Evolutionary conservation across 1,140 invertebrate genomes (phyloP).

Genomic region (Mamestra configurata): DNA sequence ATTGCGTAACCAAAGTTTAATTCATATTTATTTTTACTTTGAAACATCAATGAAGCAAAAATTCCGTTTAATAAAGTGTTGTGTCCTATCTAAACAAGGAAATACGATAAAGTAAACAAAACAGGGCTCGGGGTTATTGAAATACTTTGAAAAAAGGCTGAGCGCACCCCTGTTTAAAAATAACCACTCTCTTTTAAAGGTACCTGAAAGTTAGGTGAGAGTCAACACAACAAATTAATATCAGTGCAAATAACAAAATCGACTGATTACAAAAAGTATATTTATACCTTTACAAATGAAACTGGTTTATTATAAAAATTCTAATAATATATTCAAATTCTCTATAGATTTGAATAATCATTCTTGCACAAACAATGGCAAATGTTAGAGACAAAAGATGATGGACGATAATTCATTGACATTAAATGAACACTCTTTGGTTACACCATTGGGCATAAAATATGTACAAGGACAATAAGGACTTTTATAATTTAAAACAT

Average conservation of each 20-base stretch:
- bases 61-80: neutral
- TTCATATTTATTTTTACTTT: neutral
- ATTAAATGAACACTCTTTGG: too few species aligned
- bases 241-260: neutral
- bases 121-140: constrained; percentile 23
- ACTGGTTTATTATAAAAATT: too few species aligned
- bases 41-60: neutral
- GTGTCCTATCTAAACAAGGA: constrained; percentile 20
- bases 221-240: constrained; percentile 3
- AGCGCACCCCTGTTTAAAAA: neutral
- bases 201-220: neutral
- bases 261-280: too few species aligned
- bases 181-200: neutral
- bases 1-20: neutral
- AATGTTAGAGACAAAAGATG: too few species aligned
- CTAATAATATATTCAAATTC: too few species aligned
- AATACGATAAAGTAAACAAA: constrained; percentile 17
- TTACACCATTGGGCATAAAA: too few species aligned
- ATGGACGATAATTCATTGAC: too few species aligned
- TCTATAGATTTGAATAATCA: too few species aligned
- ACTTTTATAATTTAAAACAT: too few species aligned
- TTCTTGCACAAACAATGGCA: too few species aligned
- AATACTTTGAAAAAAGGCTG: constrained; percentile 20
- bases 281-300: too few species aligned
- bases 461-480: too few species aligned